Conservation (phyloP, 2,113 vertebrate genomes). For the Hemibagrus wyckioides region DNA sequence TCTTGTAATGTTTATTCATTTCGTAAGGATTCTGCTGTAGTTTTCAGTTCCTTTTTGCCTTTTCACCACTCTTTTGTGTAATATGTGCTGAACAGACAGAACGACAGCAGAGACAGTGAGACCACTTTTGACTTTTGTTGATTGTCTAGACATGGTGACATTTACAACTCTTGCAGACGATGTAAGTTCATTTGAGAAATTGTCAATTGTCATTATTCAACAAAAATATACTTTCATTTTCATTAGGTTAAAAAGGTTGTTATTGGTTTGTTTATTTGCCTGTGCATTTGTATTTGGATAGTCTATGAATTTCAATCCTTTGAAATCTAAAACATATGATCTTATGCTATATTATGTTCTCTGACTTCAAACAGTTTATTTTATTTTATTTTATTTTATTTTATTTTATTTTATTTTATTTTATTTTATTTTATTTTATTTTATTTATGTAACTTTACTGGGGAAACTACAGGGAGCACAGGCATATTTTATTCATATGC, state of each 20-base stretch:
- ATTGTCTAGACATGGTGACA: neutral
- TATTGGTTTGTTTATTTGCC: too few species aligned
- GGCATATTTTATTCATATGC: neutral
- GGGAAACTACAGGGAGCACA: neutral
- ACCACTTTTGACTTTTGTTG: neutral
- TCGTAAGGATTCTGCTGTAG: slow-evolving; percentile 58
- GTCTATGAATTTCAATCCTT: neutral
- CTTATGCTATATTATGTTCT: neutral
- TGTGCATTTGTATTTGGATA: neutral
- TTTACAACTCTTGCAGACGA: neutral
- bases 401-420: too few species aligned
- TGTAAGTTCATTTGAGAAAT: slow-evolving; percentile 17
- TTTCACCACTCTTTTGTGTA: neutral
- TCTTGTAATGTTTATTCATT: slow-evolving; percentile 42
- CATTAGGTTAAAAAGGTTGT: neutral
- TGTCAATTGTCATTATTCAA: neutral
- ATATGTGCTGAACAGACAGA: slow-evolving; percentile 12
- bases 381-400: too few species aligned
- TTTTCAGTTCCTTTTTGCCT: slow-evolving; percentile 63
- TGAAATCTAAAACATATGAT: neutral
- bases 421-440: too few species aligned
- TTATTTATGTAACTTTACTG: neutral
- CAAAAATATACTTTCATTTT: neutral
- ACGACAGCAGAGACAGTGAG: slow-evolving; percentile 8
- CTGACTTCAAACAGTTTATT: neutral